phyloP scores from a whole-genome alignment of 2,797 vertebrate genomes.

The Sebastes paucispinis region DNA sequence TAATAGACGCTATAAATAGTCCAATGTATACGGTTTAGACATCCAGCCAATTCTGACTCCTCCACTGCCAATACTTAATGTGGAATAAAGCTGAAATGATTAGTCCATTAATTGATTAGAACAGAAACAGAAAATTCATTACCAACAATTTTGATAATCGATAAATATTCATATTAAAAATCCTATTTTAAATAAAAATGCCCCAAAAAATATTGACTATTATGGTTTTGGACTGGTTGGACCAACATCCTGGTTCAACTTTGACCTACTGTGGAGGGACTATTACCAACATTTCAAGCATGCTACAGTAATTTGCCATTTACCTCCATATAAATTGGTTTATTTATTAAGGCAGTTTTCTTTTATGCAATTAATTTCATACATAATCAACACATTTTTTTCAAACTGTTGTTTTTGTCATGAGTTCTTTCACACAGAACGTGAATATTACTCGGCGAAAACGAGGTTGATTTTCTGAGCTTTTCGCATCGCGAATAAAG shows the following conservation, averaged over 20 bases:
- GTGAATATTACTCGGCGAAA: no score
- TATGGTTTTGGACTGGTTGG: background rate
- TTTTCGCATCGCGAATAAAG: no score
- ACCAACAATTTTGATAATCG: no score
- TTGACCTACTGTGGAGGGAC: background rate
- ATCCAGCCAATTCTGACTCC: background rate
- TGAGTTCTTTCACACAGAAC: no score
- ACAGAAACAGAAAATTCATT: background rate
- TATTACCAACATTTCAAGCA: background rate
- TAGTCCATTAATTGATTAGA: background rate
- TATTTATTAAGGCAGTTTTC: no score
- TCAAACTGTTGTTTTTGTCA: no score
- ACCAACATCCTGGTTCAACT: background rate
- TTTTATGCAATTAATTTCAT: no score
- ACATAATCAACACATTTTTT: no score
- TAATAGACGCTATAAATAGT: slow-evolving; percentile 46
- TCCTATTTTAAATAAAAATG: background rate
- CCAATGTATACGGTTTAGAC: slow-evolving; percentile 13
- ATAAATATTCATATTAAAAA: background rate
- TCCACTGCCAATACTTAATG: background rate
- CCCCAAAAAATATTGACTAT: background rate
- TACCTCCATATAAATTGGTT: background rate
- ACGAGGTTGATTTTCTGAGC: no score
- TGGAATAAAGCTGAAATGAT: background rate
- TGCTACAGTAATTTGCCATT: background rate